Conservation (phyloP, 2,888 invertebrate species). For the Boloria euphrosyne region DNA sequence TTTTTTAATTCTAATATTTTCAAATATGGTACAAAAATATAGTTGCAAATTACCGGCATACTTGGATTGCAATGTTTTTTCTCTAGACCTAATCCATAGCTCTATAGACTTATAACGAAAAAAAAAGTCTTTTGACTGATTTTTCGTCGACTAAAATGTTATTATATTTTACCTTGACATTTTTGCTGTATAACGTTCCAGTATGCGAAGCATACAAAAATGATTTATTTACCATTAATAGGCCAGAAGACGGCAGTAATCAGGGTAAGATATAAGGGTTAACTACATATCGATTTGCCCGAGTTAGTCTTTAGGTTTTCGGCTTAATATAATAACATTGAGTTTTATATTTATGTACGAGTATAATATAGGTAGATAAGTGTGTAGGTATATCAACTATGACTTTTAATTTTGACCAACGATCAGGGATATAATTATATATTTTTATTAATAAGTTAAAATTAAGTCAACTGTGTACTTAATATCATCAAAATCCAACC, state of each 20-base stretch:
- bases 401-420: too few relatives aligned
- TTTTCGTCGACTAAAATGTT: neutral
- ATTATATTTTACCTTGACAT: neutral
- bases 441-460: too few relatives aligned
- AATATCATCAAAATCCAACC: too few relatives aligned
- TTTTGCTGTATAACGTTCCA: constrained; percentile 25
- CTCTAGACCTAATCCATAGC: constrained; percentile 16
- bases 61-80: neutral
- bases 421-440: too few relatives aligned
- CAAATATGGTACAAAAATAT: too few relatives aligned
- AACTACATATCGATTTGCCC: neutral
- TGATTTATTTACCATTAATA: constrained; percentile 37
- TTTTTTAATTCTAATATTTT: too few relatives aligned
- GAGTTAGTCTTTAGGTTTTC: too few relatives aligned
- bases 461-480: too few relatives aligned
- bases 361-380: too few relatives aligned
- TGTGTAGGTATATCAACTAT: too few relatives aligned
- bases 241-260: constrained; percentile 22
- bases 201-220: constrained; percentile 40
- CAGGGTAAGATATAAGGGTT: constrained; percentile 17
- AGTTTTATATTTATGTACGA: too few relatives aligned
- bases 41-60: neutral
- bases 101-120: constrained; percentile 14
- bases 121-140: neutral
- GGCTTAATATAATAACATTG: too few relatives aligned